These are phyloP conservation scores for Cyprinodon tularosa DNA, from an alignment of 2,113 vertebrate species.

Conservation along the genomic window DNA sequence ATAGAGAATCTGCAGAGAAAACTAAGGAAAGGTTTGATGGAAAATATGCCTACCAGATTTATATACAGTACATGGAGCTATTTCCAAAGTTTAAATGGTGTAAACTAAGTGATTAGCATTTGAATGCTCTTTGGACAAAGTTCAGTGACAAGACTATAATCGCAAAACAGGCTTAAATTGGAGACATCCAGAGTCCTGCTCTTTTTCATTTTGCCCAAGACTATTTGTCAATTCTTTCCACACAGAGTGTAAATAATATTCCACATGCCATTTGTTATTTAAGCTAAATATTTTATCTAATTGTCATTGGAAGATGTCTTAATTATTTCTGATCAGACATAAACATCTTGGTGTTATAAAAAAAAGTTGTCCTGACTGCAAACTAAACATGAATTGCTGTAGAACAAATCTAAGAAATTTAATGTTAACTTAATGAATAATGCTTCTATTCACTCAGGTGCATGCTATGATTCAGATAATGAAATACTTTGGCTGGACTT, in stretches of 20 bases:
- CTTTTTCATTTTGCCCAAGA: too few species aligned
- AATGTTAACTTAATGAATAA: background rate
- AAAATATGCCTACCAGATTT: background rate
- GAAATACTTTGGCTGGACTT: slow-evolving; percentile 32
- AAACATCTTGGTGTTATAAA: background rate
- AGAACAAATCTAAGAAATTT: background rate
- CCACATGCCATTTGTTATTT: background rate
- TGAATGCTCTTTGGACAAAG: background rate
- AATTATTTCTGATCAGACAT: background rate
- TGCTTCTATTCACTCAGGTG: slow-evolving; percentile 24
- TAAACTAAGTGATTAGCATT: background rate
- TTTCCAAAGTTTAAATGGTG: background rate
- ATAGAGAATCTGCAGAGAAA: background rate
- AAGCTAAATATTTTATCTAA: background rate
- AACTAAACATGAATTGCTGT: background rate
- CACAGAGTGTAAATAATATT: background rate
- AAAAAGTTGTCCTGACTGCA: background rate
- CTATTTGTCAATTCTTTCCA: background rate
- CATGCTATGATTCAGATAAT: slow-evolving; percentile 57
- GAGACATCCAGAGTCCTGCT: too few species aligned
- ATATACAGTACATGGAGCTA: background rate
- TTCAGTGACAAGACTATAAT: too few species aligned
- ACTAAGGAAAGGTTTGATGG: background rate
- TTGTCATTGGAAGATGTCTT: background rate
- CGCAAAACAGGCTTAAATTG: too few species aligned